Evolutionary conservation across 2,113 vertebrate genomes (phyloP).

Genomic region (Arvicanthis niloticus): DNA sequence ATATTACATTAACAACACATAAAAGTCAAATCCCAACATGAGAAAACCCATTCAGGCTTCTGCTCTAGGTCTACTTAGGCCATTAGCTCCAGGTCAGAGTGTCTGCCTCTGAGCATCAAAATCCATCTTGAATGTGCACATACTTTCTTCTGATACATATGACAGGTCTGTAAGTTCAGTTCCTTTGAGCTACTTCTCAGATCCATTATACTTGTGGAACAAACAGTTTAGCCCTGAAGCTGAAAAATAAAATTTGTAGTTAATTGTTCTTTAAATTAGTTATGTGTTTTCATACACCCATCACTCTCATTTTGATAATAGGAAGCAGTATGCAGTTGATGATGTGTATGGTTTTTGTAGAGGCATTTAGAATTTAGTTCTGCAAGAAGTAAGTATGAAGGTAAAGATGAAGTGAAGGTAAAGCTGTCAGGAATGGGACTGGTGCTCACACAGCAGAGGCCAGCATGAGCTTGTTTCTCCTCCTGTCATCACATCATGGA

Average conservation of each 20-base stretch:
- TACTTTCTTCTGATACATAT: accelerated
- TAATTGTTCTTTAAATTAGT: background rate
- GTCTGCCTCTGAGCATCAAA: background rate
- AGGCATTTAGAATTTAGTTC: background rate
- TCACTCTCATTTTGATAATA: background rate
- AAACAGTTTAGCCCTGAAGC: background rate
- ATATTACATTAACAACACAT: background rate
- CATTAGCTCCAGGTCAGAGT: background rate
- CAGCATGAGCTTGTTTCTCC: background rate
- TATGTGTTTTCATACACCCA: background rate
- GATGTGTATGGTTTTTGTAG: background rate
- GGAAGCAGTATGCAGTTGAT: background rate
- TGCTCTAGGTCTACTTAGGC: background rate
- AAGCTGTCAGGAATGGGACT: background rate
- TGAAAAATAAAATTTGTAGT: background rate
- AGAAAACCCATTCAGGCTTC: background rate
- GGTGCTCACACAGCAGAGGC: background rate
- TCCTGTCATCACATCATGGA: background rate
- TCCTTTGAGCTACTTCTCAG: background rate
- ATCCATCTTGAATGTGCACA: background rate
- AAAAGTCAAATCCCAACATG: background rate
- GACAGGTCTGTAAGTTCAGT: background rate
- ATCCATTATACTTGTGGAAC: background rate
- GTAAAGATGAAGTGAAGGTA: too few relatives aligned
- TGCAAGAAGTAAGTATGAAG: background rate